Evolutionary conservation across 1,140 invertebrate genomes (phyloP), one percentile per base, ranked within the genome.

Genomic region (Drosophila murphyi): DNA sequence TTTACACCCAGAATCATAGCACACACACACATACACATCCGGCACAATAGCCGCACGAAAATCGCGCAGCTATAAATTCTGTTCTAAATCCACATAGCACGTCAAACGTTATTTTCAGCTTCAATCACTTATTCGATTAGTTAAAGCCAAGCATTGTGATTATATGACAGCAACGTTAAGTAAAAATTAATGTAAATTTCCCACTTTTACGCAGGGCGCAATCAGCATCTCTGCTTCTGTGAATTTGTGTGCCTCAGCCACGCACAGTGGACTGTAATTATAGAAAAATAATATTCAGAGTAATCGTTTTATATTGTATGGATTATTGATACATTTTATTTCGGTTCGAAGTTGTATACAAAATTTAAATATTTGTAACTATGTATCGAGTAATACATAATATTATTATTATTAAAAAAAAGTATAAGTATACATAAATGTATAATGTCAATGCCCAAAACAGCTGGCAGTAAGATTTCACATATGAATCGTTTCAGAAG

Each of bases 101-200:
- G 85, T 89, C 76, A 77, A 32, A 12, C 10, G 7, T 29, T 39
- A 50, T 72, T 62, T 56, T 61, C 59, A 64, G 54, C 52, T 45
- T 41, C 6, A 28, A 39, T 29, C 52, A 61, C 20, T 67, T 68
- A 72, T 69, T 65, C 41, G 69, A 88, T 76, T 73, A 67, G 54
- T 60, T 55, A 20, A 37, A 80, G 45, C 7, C 51, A 12, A 65
- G 60, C 47, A 67, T 52, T 35, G 5, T 52, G 78, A 55, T 62
- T 75, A 71, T 43, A 73, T 41, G 57, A 48, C 50, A 81, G 55
- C 61, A 76, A 72, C 29, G 43, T 41, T 64, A 28, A 76, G 39
- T 48, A 63, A 68, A 51, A 71, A 61, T 56, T 57, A 73, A 68
- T 71, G 70, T 41, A 73, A 80, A 81, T 76, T 83, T 89, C 80